Base-by-base conservation (phyloP, 1,140 invertebrate species). In the Grapholita molesta region DNA sequence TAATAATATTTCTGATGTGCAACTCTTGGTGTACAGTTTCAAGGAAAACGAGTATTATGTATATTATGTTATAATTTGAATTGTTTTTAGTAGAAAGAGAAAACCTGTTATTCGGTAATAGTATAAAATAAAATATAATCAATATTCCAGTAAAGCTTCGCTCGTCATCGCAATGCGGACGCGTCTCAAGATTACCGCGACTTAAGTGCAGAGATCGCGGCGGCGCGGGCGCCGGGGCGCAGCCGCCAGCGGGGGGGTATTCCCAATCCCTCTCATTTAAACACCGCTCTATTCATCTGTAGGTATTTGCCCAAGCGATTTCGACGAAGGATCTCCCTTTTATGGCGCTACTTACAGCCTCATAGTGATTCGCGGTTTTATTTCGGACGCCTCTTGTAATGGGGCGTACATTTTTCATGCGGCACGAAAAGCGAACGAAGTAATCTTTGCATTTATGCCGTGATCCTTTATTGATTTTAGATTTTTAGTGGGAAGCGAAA, bases 381-480 rank as follows among this genome's bases (percentile, higher is more conserved):
- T 91, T 89, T 90, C 80, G 84, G 84, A 86, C 86, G 85, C 84
- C 82, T 87, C 87, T 80, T 82, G 84, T 88, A 86, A 85, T 83
- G 83, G 82, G 79, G 77, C 83, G 82, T 82, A 91, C 87, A 91
- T 91, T 89, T 91, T 91, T 90, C 88, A 89, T 78, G 83, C 79
- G 80, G 76, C 83, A 80, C 81, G 78, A 82, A 79, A 78, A 86
- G 75, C 84, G 86, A 84, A 78, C 84, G 84, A 79, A 80, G 80
- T 91, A 91, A 91, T 91, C 89, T 91, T 91, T 90, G 89, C 88
- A 91, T 91, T 91, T 91, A 90, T 85, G 78, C 82, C 78, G 78
- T 89, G 89, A 91, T 89, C 89, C 89, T 89, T 89, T 91, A 91
- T 90, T 91, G 89, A 91, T 91, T 91, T 91, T 90, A 91, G 89